Percentiles rank a stretch among this genome's conserved stretches.
Conservation (phyloP, 2,113 vertebrate species). For the Anser cygnoides region DNA sequence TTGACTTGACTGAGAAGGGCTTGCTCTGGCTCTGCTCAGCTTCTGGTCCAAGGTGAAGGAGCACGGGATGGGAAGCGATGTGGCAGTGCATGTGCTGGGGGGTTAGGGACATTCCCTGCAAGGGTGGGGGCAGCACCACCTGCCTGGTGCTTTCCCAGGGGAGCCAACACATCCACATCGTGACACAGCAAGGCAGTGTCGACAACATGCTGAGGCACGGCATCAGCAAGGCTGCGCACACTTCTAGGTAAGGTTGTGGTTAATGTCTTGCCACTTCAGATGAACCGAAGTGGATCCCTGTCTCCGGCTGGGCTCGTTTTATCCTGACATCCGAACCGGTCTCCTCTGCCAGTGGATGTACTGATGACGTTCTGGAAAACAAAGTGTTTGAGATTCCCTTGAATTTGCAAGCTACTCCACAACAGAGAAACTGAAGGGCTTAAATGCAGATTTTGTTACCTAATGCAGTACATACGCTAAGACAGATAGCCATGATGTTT, state of each 20-base stretch:
- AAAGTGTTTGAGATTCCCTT: not conserved
- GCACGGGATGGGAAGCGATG: fast-evolving
- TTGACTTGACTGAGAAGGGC: not conserved
- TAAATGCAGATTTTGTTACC: not conserved
- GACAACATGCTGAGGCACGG: fast-evolving
- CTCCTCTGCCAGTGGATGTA: not conserved
- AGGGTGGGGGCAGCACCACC: not conserved
- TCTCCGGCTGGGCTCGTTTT: not conserved
- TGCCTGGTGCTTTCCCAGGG: not conserved
- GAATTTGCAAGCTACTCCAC: not conserved
- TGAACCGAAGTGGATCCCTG: not conserved
- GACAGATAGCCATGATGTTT: not conserved
- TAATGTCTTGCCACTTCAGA: not conserved
- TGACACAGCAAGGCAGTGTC: fast-evolving
- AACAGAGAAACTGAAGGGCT: not conserved
- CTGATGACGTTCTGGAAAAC: not conserved
- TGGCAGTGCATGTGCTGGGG: fast-evolving
- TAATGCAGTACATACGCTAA: not conserved
- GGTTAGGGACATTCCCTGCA: fast-evolving
- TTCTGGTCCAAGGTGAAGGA: not conserved
- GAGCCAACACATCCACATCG: fast-evolving
- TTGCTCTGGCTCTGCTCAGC: not conserved
- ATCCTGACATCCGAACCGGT: not conserved
- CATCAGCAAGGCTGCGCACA: fast-evolving
- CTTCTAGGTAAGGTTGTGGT: not conserved